Evolutionary conservation across 2,888 invertebrate species (phyloP).

Genomic region (Beris chalybata): DNA sequence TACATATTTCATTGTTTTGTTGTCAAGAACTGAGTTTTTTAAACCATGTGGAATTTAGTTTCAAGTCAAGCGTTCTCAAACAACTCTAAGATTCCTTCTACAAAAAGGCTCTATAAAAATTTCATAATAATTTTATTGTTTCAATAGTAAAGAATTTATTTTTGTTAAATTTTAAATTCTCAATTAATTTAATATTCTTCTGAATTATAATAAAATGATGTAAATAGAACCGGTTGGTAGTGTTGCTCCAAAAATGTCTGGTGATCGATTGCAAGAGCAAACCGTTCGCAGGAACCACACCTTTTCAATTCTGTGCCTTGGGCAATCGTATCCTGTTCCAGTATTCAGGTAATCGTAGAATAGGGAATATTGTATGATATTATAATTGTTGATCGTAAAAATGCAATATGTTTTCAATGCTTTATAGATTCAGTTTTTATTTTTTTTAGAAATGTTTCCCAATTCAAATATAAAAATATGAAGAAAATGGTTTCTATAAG

Average conservation of each 20-base stretch:
- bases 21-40: too few species aligned
- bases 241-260: conserved; percentile 65
- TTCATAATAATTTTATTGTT: too few species aligned
- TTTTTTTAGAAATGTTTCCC: too few species aligned
- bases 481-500: conserved; percentile 4
- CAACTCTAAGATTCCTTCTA: neutral
- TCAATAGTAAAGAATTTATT: too few species aligned
- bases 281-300: conserved; percentile 55
- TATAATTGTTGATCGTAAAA: neutral
- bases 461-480: too few species aligned
- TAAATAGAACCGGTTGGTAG: conserved; percentile 68
- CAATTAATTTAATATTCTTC: too few species aligned
- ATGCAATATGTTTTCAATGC: neutral
- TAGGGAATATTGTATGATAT: neutral
- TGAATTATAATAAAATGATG: neutral
- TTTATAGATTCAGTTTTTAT: conserved; percentile 20
- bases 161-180: too few species aligned
- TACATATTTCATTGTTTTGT: too few species aligned
- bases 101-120: too few species aligned
- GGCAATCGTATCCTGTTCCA: conserved; percentile 76
- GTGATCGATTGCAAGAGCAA: conserved; percentile 61
- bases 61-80: neutral
- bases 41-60: too few species aligned
- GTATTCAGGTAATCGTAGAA: conserved; percentile 66
- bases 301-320: conserved; percentile 70